Conservation (phyloP, 2,113 vertebrate species). For the Nesoenas mayeri region DNA sequence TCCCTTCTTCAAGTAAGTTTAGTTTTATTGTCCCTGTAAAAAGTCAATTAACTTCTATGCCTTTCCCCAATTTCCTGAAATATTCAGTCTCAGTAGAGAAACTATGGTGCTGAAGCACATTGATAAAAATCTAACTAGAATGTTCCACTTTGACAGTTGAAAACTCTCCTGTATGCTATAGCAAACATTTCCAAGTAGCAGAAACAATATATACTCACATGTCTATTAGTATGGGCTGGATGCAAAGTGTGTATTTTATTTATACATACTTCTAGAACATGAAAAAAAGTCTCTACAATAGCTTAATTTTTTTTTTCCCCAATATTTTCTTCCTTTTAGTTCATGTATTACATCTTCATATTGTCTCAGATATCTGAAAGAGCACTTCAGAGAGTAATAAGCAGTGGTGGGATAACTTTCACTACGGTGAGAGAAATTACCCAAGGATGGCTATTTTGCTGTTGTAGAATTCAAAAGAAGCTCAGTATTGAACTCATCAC, state of each 20-base stretch:
- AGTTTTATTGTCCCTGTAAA: neutral
- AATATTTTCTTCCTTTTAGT: neutral
- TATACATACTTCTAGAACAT: neutral
- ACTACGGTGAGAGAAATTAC: neutral
- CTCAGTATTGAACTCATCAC: neutral
- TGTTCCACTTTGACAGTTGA: neutral
- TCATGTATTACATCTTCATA: neutral
- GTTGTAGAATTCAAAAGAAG: neutral
- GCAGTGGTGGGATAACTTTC: neutral
- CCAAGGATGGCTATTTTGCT: neutral
- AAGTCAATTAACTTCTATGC: neutral
- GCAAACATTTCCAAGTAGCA: neutral
- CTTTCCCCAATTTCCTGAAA: neutral
- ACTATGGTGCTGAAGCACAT: neutral
- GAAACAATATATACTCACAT: neutral
- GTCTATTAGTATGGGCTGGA: neutral
- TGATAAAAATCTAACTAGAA: neutral
- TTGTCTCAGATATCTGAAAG: neutral
- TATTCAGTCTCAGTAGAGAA: neutral
- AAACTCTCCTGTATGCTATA: neutral
- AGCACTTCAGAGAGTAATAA: neutral
- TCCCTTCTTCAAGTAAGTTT: neutral
- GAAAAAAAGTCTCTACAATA: neutral
- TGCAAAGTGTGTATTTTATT: neutral
- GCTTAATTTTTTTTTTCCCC: neutral